These are phyloP conservation scores for Caenorhabditis panamensis DNA, from an alignment of 2,888 invertebrate species.

Conservation along the genomic window DNA sequence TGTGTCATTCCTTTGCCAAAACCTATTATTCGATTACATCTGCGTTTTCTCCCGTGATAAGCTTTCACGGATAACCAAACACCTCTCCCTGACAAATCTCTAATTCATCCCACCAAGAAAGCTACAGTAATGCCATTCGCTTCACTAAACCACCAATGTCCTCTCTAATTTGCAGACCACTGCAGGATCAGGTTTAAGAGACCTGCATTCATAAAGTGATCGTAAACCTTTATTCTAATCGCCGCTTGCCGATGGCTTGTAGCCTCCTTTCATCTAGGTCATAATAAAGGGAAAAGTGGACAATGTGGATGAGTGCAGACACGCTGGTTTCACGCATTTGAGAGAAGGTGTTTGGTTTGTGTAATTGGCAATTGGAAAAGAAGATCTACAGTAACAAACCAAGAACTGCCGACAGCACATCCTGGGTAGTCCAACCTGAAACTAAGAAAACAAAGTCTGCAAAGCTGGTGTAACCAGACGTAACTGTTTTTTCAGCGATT, in stretches of 20 bases:
- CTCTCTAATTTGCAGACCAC: not conserved
- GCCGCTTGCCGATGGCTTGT: constrained; percentile 37
- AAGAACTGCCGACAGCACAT: too few relatives aligned
- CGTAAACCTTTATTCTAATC: constrained; percentile 39
- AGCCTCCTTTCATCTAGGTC: constrained; percentile 47
- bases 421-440: too few relatives aligned
- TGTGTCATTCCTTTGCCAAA: too few relatives aligned
- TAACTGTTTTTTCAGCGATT: too few relatives aligned
- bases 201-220: constrained; percentile 35
- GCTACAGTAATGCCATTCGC: constrained; percentile 4
- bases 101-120: constrained; percentile 2
- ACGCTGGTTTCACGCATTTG: not conserved
- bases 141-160: too few relatives aligned
- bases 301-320: constrained; percentile 12
- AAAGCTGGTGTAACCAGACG: too few relatives aligned
- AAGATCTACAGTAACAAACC: too few relatives aligned
- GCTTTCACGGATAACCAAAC: too few relatives aligned
- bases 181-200: constrained; percentile 34
- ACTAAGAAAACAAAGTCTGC: too few relatives aligned
- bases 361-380: not conserved
- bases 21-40: too few relatives aligned
- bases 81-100: too few relatives aligned
- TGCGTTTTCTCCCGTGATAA: too few relatives aligned
- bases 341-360: not conserved
- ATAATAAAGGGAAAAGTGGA: constrained; percentile 26